A percentile compares a stretch with the other conserved stretches of the same genome.
phyloP scores from a whole-genome alignment of 2,888 invertebrate species.

The Leptinotarsa haldemani region DNA sequence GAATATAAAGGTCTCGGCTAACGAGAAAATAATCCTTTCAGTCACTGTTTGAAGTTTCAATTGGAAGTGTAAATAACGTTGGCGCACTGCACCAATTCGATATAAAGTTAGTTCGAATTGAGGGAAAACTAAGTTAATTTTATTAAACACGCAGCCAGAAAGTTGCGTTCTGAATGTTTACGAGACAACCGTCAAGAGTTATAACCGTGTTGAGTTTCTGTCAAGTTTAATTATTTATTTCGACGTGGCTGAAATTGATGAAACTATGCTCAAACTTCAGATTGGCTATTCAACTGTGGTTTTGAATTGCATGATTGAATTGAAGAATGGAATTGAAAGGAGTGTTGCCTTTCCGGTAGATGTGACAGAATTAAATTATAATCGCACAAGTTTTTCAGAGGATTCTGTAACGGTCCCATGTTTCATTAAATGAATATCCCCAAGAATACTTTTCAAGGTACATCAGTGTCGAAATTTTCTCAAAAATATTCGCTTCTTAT shows the following conservation, averaged over 20 bases:
- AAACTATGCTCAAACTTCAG: background rate
- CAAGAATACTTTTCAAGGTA: too few species aligned
- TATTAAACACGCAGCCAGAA: constrained; percentile 33
- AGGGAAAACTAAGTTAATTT: constrained; percentile 35
- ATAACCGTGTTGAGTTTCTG: background rate
- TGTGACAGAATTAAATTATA: too few species aligned
- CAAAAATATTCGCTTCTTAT: too few species aligned
- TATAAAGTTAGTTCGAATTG: constrained; percentile 22
- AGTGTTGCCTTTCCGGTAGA: background rate
- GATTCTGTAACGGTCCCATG: too few species aligned
- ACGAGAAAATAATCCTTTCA: constrained; percentile 23
- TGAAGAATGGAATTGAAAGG: background rate
- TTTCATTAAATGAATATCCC: too few species aligned
- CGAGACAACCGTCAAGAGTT: constrained; percentile 11
- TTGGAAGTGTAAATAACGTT: constrained; percentile 37
- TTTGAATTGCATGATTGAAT: background rate
- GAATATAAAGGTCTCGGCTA: background rate
- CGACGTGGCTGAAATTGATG: background rate
- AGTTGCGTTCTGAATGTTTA: constrained; percentile 13
- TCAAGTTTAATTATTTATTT: background rate
- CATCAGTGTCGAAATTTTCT: too few species aligned
- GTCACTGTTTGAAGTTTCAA: constrained; percentile 19
- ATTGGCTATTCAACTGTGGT: background rate
- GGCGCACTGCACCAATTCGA: constrained; percentile 38
- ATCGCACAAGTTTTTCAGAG: too few species aligned